Evolutionary conservation across 2,797 vertebrate species (phyloP), one percentile per base, ranked within the genome.

Genomic region (Onychomys arenicola): DNA sequence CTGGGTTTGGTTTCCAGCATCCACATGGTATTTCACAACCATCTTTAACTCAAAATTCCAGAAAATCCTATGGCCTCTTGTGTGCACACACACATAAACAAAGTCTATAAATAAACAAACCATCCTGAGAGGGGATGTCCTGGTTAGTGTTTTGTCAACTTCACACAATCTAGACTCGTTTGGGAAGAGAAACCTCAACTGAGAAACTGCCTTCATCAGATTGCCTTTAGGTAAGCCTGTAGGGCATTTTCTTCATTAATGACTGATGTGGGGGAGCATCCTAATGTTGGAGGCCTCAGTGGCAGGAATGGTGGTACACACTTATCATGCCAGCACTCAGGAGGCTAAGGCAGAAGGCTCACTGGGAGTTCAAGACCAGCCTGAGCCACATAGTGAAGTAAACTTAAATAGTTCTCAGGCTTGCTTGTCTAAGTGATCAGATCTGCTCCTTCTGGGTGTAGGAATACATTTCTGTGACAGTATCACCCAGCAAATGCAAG

Each of bases 391-490:
- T 0, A 77, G 59, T 78, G 46, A 69, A 40, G 25, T 37, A 91
- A 98, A 98, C 96, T 78, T 37, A 95, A 97, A 87, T 87, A 96
- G 90, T 91, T 97, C 81, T 96, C 59, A 90, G 93, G 5, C 43
- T 49, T 16, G 92, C 46, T 69, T 86, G 34, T 85, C 75, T 73
- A 98, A 97, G 96, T 85, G 90, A 91, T 97, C 81, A 61, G 9
- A 55, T 81, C 55, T n/a, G 3, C 34, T 52, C 65, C 49, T 25
- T 86, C 84, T 40, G 59, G 69, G 86, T 40, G 21, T 75, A 73
- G 86, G 52, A 75, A 43, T 32, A 2, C 7, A 76, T 9, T 40
- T 71, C 65, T 52, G 32, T 55, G 65, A 52, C 23, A 85, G 27
- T 3, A 43, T 29, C 59, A 46, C 40, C 37, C 34, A 25, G 25